Percentiles rank a stretch among this genome's conserved stretches.
These are phyloP conservation scores for Sarcophaga subvicina DNA, from an alignment of 2,888 invertebrate genomes.

Conservation along the genomic window DNA sequence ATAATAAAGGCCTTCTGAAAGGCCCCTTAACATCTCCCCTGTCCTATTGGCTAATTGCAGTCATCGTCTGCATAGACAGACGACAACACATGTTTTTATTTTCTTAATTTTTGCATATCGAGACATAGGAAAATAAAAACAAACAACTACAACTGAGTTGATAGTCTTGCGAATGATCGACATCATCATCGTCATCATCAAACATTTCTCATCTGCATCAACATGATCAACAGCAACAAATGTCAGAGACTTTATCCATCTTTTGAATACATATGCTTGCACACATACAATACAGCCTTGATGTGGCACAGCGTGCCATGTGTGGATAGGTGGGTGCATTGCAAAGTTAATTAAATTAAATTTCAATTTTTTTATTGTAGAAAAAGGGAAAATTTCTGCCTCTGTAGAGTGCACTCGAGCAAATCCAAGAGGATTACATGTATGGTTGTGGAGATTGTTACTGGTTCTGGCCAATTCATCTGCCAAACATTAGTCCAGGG, in stretches of 20 bases:
- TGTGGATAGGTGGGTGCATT: conserved; percentile 1
- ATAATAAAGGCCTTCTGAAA: background rate
- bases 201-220: conserved; percentile 54
- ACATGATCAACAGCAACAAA: conserved; percentile 68
- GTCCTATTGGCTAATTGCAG: background rate
- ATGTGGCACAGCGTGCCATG: conserved; percentile 7
- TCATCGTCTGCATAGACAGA: conserved; percentile 39
- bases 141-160: conserved; percentile 58
- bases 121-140: too few species aligned
- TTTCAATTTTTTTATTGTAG: too few species aligned
- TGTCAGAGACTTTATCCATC: conserved; percentile 68
- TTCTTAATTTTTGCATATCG: conserved; percentile 61
- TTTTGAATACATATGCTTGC: conserved; percentile 12
- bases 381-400: too few species aligned
- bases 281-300: conserved; percentile 6
- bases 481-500: too few species aligned
- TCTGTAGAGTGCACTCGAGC: too few species aligned
- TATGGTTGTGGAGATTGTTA: too few species aligned
- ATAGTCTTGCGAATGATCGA: conserved; percentile 67
- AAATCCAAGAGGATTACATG: too few species aligned
- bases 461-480: too few species aligned
- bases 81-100: conserved; percentile 59
- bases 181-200: conserved; percentile 65
- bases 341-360: background rate
- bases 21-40: background rate